Conservation (phyloP, 2,888 invertebrate species). For the Baccha elongata region DNA sequence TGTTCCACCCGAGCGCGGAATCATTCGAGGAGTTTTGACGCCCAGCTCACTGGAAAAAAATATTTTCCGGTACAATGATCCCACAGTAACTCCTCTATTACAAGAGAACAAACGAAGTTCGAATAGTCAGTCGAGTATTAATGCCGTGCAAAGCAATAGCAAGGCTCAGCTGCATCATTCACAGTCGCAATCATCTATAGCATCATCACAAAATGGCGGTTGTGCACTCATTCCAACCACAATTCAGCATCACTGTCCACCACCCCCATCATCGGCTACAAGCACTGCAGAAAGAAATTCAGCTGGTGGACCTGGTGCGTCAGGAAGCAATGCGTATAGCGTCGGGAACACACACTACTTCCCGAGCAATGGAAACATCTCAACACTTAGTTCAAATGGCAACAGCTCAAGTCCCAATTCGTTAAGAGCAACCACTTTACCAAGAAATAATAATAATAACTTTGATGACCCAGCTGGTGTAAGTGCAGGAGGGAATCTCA, state of each 20-base stretch:
- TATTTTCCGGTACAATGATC: conserved; percentile 82
- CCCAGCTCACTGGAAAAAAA: conserved; percentile 82
- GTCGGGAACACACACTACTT: conserved; percentile 73
- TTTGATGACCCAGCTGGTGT: conserved; percentile 77
- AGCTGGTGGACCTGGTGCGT: conserved; percentile 17
- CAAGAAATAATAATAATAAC: conserved; percentile 84
- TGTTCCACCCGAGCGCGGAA: conserved; percentile 80
- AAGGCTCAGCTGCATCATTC: conserved; percentile 80
- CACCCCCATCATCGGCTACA: conserved; percentile 78
- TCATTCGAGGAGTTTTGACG: conserved; percentile 82
- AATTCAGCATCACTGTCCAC: conserved; percentile 79
- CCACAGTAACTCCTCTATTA: conserved; percentile 81
- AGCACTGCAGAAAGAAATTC: conserved; percentile 78
- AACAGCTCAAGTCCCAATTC: conserved; percentile 75
- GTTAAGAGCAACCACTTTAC: conserved; percentile 87
- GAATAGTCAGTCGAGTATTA: conserved; percentile 80
- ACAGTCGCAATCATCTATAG: conserved; percentile 82
- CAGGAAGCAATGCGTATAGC: conserved; percentile 58
- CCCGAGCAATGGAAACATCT: conserved; percentile 78
- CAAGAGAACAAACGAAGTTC: conserved; percentile 79
- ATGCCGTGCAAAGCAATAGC: conserved; percentile 75
- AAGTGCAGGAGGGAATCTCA: conserved; percentile 83
- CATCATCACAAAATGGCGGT: conserved; percentile 80
- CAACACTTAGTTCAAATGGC: conserved; percentile 76
- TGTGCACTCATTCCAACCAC: conserved; percentile 77